A percentile compares a stretch with the other conserved stretches of the same genome.
These are phyloP conservation scores for Lasioglossum albipes DNA, from an alignment of 1,140 invertebrate genomes.

Conservation along the genomic window DNA sequence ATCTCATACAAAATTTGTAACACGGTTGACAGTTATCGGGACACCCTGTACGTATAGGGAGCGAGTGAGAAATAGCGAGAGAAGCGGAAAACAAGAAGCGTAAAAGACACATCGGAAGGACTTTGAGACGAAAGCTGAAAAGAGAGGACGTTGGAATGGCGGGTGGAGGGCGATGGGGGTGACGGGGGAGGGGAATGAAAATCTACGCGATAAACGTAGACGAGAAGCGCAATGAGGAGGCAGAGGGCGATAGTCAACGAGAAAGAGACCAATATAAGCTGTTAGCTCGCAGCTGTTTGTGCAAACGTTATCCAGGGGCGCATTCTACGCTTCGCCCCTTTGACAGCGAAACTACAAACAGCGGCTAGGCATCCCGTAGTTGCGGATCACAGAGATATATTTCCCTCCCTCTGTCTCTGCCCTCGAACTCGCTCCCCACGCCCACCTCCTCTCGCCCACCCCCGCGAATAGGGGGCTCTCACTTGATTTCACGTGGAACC, in stretches of 20 bases:
- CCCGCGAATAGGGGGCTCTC: not conserved
- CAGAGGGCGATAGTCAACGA: conserved; percentile 22
- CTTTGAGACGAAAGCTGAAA: not conserved
- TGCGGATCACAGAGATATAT: conserved; percentile 53
- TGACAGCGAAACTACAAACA: conserved; percentile 61
- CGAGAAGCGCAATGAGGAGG: not conserved
- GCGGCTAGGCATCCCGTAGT: conserved; percentile 30
- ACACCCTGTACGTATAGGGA: too few relatives aligned
- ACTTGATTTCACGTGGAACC: conserved; percentile 6
- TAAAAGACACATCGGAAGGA: not conserved
- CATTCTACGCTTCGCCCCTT: conserved; percentile 55
- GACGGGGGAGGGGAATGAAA: conserved; percentile 2
- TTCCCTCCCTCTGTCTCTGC: conserved; percentile 11
- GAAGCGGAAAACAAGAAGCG: not conserved
- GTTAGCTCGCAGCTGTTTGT: conserved; percentile 64
- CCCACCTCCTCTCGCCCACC: not conserved
- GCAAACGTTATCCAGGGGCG: conserved; percentile 57
- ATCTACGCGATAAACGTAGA: not conserved
- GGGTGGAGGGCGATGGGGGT: too few relatives aligned
- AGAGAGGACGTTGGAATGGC: not conserved
- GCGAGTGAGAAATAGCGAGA: too few relatives aligned
- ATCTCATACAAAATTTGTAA: too few relatives aligned
- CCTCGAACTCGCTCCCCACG: not conserved
- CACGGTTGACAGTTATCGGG: too few relatives aligned
- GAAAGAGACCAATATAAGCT: conserved; percentile 61